A percentile compares a stretch with the other conserved stretches of the same genome.
These are phyloP conservation scores for Gallinago media DNA, from an alignment of 2,113 vertebrate species.

Conservation along the genomic window DNA sequence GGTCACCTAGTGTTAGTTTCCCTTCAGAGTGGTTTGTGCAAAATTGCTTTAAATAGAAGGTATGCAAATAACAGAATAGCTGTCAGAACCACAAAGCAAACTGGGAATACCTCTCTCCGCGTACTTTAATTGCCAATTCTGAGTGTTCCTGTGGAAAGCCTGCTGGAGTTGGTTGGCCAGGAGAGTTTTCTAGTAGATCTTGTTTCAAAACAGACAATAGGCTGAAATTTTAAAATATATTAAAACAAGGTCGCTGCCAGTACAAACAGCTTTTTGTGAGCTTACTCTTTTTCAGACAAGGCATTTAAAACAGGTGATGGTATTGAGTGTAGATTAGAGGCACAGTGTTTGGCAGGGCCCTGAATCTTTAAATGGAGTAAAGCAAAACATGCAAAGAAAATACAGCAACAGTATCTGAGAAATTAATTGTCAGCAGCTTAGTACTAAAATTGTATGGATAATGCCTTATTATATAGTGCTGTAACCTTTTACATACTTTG, in stretches of 20 bases:
- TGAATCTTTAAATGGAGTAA: conserved; percentile 57
- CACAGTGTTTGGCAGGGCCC: conserved; percentile 21
- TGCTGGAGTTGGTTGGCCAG: not conserved
- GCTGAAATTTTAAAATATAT: not conserved
- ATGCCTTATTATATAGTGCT: not conserved
- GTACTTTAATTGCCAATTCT: not conserved
- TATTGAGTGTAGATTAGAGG: conserved; percentile 63
- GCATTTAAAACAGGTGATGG: conserved; percentile 52
- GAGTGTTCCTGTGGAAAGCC: not conserved
- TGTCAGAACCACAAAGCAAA: not conserved
- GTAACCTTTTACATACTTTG: conserved; percentile 10
- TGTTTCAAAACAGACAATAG: not conserved
- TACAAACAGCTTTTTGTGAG: conserved; percentile 58
- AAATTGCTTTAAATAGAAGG: not conserved
- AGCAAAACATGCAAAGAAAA: conserved; percentile 53
- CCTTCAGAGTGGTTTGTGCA: not conserved
- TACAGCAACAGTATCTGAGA: conserved; percentile 41
- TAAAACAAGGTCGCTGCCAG: conserved; percentile 43
- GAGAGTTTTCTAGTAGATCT: not conserved
- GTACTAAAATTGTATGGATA: conserved; percentile 19
- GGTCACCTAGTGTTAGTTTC: not conserved
- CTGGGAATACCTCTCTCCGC: not conserved
- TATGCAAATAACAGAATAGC: not conserved
- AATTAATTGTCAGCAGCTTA: conserved; percentile 49
- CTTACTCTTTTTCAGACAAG: conserved; percentile 57